Evolutionary conservation across 1,140 invertebrate species (phyloP).

Genomic region (Neodiprion pinetum): DNA sequence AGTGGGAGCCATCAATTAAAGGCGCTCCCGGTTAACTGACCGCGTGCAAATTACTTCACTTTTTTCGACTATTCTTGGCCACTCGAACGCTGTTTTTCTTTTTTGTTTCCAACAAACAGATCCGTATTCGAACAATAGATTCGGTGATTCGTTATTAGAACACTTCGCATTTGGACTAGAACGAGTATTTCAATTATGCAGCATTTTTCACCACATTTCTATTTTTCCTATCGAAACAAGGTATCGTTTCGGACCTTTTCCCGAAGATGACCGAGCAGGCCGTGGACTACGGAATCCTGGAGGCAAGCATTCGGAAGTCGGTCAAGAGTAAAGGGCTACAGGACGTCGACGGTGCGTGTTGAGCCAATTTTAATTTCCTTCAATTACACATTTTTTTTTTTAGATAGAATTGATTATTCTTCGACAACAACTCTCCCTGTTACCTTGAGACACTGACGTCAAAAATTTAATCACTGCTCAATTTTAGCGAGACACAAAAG

Average conservation of each 20-base stretch:
- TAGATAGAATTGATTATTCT: background rate
- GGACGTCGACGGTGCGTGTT: constrained; percentile 65
- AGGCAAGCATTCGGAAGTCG: constrained; percentile 53
- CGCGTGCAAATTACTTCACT: too few relatives aligned
- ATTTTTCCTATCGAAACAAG: constrained; percentile 36
- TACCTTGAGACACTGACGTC: background rate
- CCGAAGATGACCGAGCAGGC: constrained; percentile 68
- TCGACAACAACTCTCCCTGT: background rate
- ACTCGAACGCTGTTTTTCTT: too few relatives aligned
- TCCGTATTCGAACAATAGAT: too few relatives aligned
- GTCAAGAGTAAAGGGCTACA: constrained; percentile 59
- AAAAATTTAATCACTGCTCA: background rate
- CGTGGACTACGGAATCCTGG: constrained; percentile 66
- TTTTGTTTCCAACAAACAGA: too few relatives aligned
- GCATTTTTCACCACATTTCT: too few relatives aligned
- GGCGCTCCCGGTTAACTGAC: too few relatives aligned
- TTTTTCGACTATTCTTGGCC: too few relatives aligned
- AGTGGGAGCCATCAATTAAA: too few relatives aligned
- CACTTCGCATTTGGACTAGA: too few relatives aligned
- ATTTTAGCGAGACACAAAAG: background rate
- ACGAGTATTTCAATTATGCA: too few relatives aligned
- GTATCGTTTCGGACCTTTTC: constrained; percentile 78
- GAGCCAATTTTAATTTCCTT: background rate
- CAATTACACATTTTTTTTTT: constrained; percentile 6
- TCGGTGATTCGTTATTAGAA: too few relatives aligned